These are phyloP conservation scores for Drymodes brunneopygia DNA, from an alignment of 2,113 vertebrate genomes.

Conservation along the genomic window DNA sequence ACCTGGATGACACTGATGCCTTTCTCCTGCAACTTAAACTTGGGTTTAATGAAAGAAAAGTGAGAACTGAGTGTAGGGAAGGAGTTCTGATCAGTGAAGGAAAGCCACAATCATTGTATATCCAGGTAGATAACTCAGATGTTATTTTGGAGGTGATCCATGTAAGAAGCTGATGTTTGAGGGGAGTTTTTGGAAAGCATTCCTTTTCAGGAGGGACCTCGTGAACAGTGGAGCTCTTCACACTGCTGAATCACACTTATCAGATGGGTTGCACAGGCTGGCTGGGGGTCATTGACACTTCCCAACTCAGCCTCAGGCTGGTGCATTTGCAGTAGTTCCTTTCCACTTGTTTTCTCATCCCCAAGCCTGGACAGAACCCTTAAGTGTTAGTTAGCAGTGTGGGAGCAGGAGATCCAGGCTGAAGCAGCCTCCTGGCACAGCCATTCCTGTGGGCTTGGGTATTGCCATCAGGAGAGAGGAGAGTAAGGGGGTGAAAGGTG, in stretches of 20 bases:
- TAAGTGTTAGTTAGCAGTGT: background rate
- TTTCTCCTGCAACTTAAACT: background rate
- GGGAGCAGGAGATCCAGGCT: background rate
- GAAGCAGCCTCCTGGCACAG: background rate
- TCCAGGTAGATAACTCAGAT: background rate
- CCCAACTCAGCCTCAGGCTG: background rate
- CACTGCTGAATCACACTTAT: accelerated
- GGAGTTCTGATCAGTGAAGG: background rate
- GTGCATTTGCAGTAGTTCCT: background rate
- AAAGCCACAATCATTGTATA: background rate
- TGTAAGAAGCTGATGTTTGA: background rate
- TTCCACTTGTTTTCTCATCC: background rate
- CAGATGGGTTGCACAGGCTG: background rate
- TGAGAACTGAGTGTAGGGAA: background rate
- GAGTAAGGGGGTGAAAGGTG: background rate
- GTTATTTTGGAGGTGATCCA: background rate
- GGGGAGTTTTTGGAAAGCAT: background rate
- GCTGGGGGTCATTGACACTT: accelerated
- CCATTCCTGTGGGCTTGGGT: accelerated
- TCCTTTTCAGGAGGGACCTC: background rate
- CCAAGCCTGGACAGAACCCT: background rate
- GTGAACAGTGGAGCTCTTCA: background rate
- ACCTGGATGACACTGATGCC: background rate
- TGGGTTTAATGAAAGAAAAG: background rate
- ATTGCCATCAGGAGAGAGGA: background rate